Conservation (phyloP, 2,113 vertebrate genomes). For the Cygnus atratus region DNA sequence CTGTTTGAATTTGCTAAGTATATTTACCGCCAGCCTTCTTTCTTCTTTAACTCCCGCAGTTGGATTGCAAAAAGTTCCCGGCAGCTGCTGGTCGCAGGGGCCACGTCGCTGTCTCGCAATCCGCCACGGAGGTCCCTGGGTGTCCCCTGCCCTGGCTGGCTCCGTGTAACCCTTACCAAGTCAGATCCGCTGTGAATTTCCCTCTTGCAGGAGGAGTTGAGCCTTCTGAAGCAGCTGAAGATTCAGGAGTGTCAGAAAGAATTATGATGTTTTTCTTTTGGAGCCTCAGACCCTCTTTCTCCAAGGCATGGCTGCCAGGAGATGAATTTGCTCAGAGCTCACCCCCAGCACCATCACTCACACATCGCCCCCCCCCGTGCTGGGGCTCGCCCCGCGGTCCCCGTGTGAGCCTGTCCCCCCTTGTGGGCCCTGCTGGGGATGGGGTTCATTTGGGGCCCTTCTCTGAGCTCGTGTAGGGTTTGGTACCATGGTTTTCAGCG, state of each 20-base stretch:
- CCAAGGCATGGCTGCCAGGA: neutral
- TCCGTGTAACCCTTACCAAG: neutral
- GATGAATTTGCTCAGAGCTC: neutral
- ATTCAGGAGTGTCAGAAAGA: neutral
- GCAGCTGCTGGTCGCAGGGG: neutral
- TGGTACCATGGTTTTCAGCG: neutral
- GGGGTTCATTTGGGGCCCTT: neutral
- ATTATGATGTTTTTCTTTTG: neutral
- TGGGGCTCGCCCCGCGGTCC: neutral
- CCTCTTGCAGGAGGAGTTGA: neutral
- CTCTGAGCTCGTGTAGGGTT: neutral
- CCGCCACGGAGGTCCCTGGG: neutral
- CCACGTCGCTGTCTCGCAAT: rapidly evolving
- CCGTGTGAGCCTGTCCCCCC: neutral
- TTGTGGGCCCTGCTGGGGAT: neutral
- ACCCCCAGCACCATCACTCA: neutral
- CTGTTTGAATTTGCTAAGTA: constrained; percentile 49
- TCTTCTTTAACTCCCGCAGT: neutral
- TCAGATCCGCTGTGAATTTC: rapidly evolving
- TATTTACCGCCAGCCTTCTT: constrained; percentile 42
- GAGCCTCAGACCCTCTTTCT: neutral
- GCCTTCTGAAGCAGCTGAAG: neutral
- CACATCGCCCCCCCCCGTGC: neutral
- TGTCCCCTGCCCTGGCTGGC: neutral
- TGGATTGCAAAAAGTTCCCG: constrained; percentile 2